Base-by-base conservation (phyloP, 2,797 vertebrate species). In the Pempheris klunzingeri region DNA sequence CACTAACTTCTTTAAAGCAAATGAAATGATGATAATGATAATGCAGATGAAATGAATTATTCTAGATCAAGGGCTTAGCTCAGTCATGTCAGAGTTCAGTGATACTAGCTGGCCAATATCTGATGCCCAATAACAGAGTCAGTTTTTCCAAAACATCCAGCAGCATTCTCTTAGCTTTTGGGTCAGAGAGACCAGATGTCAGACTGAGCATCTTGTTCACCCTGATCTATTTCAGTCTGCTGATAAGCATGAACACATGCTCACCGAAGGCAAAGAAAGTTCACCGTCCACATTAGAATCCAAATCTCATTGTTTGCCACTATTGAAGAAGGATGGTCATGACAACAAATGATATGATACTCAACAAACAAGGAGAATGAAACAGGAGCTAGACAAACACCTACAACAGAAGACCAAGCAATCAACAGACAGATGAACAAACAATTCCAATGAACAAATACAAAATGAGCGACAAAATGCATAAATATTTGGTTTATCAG, bases 141-240 rank as follows among this genome's bases (percentile, higher is more conserved):
- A 2, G 22, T 34, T 54, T 55, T 34, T n/a, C 26, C 26, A 11
- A 60, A 47, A 32, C 43, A 36, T 66, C 44, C 41, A 32, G 53
- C 46, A 39, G n/a, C 50, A 32, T n/a, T 12, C 30, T 63, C 10
- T 54, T 28, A 47, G 18, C 34, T 65, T 58, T 77, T 43, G 69
- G 74, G 55, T 83, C 80, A 67, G 64, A 72, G 36, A 68, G 63
- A 57, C 43, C 83, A 72, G 74, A 77, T 86, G 88, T 87, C 81
- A 82, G 71, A 81, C 86, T 80, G 74, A 89, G 86, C 83, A 83
- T 59, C 77, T 81, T 67, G 86, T 89, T 90, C 80, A 82, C 78
- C 75, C 72, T 68, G 58, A 62, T 57, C 88, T 94, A 93, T 94
- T 94, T 93, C 83, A 86, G 91, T 87, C 78, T 50, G 75, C 88